Conservation (phyloP, 1,140 invertebrate genomes). For the Dryas iulia region DNA sequence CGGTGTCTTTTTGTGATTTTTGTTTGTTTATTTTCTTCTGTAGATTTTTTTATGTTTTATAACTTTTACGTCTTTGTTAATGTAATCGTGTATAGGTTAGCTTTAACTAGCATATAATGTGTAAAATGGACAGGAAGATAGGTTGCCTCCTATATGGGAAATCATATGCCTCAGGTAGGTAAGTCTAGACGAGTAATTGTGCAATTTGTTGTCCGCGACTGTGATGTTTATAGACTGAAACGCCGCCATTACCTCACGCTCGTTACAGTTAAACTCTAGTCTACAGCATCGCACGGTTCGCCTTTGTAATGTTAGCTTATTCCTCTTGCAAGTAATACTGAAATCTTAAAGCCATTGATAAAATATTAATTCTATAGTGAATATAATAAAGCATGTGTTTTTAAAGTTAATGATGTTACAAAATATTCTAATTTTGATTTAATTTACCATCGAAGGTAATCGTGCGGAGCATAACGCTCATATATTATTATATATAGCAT, state of each 20-base stretch:
- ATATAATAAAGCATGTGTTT: not conserved
- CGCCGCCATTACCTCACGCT: slow-evolving; percentile 78
- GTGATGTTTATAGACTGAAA: slow-evolving; percentile 80
- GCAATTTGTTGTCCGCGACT: slow-evolving; percentile 78
- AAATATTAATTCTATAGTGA: not conserved
- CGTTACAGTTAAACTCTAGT: slow-evolving; percentile 73
- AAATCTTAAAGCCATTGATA: not conserved
- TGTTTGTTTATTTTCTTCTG: slow-evolving; percentile 73
- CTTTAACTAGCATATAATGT: slow-evolving; percentile 68
- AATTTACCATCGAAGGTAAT: slow-evolving; percentile 31
- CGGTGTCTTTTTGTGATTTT: slow-evolving; percentile 70
- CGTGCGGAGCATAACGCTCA: slow-evolving; percentile 56
- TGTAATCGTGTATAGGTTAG: slow-evolving; percentile 70
- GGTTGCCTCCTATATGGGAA: slow-evolving; percentile 46
- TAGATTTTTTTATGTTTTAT: slow-evolving; percentile 71
- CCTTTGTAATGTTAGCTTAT: not conserved
- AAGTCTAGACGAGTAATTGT: slow-evolving; percentile 72
- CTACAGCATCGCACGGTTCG: slow-evolving; percentile 53
- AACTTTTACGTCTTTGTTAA: slow-evolving; percentile 76
- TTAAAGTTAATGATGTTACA: not conserved
- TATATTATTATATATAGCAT: slow-evolving; percentile 51
- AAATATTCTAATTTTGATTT: slow-evolving; percentile 1
- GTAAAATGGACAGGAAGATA: slow-evolving; percentile 51
- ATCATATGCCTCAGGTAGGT: slow-evolving; percentile 49
- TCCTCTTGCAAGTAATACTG: not conserved